Base-by-base conservation (phyloP, 2,113 vertebrate species). In the Argyrosomus japonicus region DNA sequence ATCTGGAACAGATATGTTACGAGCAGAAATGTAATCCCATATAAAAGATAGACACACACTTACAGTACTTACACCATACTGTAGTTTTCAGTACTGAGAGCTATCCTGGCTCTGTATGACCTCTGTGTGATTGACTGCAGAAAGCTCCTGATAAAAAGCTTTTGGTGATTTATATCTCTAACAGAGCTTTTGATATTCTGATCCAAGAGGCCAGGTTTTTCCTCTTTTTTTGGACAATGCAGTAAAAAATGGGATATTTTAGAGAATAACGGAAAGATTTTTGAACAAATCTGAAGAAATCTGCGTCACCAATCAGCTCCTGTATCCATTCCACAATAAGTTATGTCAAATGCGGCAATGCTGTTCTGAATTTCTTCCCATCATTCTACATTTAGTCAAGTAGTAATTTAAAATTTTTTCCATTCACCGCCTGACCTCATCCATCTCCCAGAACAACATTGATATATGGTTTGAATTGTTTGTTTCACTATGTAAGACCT, bases 311-410 rank as follows among this genome's bases (percentile, higher is more conserved):
- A 61, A 68, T 87, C 61, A 54, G 17, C 56, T 23, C 70, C 48
- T 36, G 53, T 21, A 5, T 70, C 51, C 10, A 1, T 70, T 68
- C 67, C 72, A n/a, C 65, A 78, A 47, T 70, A 45, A 67, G 76
- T 79, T 9, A 77, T 40, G 56, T 76, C 80, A 84, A 71, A 85
- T 65, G 50, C 53, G 45, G 45, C 43, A 15, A 56, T 61, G 27
- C 73, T 79, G 85, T 82, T 84, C 70, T 71, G 17, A 76, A 77
- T 89, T 84, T 84, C n/a, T 63, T n/a, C 27, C 61, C 53, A 63
- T 75, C 68, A 71, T 74, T 65, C 27, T 54, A 40, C 19, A 47
- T 74, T 69, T 68, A 47, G 58, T 48, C 60, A 40, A 36, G 27
- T 71, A 40, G 3, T 36, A 43, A 25, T 74, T 84, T 32, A 56